Base-by-base conservation (phyloP, 2,797 vertebrate genomes). In the Microctenopoma stevenorrisi region DNA sequence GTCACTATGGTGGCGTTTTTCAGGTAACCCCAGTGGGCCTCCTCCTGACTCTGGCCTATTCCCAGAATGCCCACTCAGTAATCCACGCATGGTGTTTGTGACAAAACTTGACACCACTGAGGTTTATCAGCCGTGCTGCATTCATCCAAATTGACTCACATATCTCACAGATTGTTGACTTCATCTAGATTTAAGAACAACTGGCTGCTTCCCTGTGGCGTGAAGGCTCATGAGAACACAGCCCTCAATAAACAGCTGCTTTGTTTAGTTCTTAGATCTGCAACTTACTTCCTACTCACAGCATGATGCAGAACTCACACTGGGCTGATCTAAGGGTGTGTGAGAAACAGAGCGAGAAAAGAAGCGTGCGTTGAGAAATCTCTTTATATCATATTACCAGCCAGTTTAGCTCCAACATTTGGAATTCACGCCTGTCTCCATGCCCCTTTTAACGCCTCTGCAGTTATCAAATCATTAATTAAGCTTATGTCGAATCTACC, bases 381-480 rank as follows among this genome's bases (percentile, higher is more conserved):
- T 72, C 59, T 56, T 68, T 49, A 64, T 51, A 68, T 73, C 48
- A 3, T n/a, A 79, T 85, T 79, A 78, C 46, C 5, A 47, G 50
- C 43, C 51, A 66, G 68, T 81, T 88, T 69, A 78, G 66, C 66
- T 59, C 43, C 65, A 74, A 65, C 22, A 61, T 76, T 79, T 73
- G 63, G 63, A 82, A 85, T 81, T 76, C 59, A 60, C n/a, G 69
- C 72, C 62, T 52, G 68, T 78, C 75, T 86, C 68, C 18, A 1
- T 37, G 57, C 79, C 69, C 72, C 68, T 78, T 78, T 81, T 78
- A 87, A 84, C 38, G 26, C 76, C 77, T 84, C 81, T 84, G 76
- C 58, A 78, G 76, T 87, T 85, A 90, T 89, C 76, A 87, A 74
- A 86, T 81, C 59, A 72, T 86, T 88, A 90, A 91, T 90, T 92